These are phyloP conservation scores for Eupsilia transversa DNA, from an alignment of 2,888 invertebrate species.

Conservation along the genomic window DNA sequence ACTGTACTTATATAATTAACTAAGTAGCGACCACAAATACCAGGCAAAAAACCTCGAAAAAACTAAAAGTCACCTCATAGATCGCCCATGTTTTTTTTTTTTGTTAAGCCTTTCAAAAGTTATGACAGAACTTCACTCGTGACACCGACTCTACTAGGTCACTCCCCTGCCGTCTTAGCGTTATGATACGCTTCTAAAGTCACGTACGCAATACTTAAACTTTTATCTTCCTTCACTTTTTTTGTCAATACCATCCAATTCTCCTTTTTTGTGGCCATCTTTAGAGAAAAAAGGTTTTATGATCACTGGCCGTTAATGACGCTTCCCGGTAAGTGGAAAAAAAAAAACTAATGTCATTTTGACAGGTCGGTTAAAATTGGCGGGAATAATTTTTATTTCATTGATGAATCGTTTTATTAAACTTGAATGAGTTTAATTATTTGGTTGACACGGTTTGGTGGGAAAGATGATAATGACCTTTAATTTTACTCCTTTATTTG, in stretches of 20 bases:
- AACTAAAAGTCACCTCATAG: too few species aligned
- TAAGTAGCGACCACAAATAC: too few species aligned
- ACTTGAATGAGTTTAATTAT: background rate
- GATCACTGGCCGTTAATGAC: constrained; percentile 11
- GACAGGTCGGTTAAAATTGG: constrained; percentile 22
- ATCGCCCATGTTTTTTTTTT: background rate
- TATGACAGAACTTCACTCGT: background rate
- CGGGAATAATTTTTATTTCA: background rate
- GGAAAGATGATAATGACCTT: background rate
- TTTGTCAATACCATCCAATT: constrained; percentile 17
- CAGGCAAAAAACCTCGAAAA: background rate
- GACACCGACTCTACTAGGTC: constrained; percentile 1
- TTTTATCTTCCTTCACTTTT: constrained; percentile 31
- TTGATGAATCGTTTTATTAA: background rate
- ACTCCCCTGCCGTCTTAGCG: constrained; percentile 17
- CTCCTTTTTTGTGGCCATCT: constrained; percentile 23
- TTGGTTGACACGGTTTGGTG: background rate
- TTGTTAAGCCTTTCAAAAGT: background rate
- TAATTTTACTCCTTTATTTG: background rate
- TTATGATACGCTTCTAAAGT: constrained; percentile 41
- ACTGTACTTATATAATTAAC: background rate
- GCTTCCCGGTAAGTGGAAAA: background rate
- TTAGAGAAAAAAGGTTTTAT: constrained; percentile 28
- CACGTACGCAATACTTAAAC: constrained; percentile 48
- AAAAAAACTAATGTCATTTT: constrained; percentile 29